A percentile compares a stretch with the other conserved stretches of the same genome.
Evolutionary conservation across 2,888 invertebrate species (phyloP).

Genomic region (Netelia inedita): DNA sequence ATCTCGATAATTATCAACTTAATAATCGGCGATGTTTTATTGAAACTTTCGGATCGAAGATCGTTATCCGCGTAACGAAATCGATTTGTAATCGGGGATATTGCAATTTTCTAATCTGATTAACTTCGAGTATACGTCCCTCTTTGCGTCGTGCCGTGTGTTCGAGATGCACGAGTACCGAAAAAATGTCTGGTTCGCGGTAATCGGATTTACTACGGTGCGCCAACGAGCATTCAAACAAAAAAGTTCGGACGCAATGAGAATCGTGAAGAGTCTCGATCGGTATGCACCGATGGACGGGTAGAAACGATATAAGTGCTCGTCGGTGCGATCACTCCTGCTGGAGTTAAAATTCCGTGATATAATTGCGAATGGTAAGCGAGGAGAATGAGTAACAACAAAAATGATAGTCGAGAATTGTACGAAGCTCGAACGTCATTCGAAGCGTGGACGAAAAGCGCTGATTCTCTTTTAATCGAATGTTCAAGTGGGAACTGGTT

Average conservation of each 20-base stretch:
- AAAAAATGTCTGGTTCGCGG: slow-evolving; percentile 8
- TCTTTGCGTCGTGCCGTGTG: background rate
- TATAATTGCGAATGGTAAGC: slow-evolving; percentile 9
- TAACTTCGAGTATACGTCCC: slow-evolving; percentile 29
- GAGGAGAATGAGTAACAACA: slow-evolving; percentile 18
- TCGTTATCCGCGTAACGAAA: background rate
- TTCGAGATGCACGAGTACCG: background rate
- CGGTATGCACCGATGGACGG: slow-evolving; percentile 12
- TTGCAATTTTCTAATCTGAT: slow-evolving; percentile 42
- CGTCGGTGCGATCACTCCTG: background rate
- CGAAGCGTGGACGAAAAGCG: slow-evolving; percentile 53
- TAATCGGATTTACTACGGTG: background rate
- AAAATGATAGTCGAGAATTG: slow-evolving; percentile 24
- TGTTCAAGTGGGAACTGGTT: slow-evolving; percentile 78
- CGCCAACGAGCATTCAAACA: background rate
- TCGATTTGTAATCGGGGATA: slow-evolving; percentile 18
- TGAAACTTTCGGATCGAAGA: too few relatives aligned
- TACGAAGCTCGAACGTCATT: slow-evolving; percentile 43
- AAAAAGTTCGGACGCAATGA: slow-evolving; percentile 1
- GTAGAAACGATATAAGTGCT: background rate
- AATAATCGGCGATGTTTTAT: too few relatives aligned
- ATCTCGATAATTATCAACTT: too few relatives aligned
- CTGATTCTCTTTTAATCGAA: slow-evolving; percentile 78
- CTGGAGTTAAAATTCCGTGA: background rate
- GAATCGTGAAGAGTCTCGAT: slow-evolving; percentile 6